These are phyloP conservation scores for Sycobia sp. DNA, from an alignment of 1,140 invertebrate genomes.

Conservation along the genomic window DNA sequence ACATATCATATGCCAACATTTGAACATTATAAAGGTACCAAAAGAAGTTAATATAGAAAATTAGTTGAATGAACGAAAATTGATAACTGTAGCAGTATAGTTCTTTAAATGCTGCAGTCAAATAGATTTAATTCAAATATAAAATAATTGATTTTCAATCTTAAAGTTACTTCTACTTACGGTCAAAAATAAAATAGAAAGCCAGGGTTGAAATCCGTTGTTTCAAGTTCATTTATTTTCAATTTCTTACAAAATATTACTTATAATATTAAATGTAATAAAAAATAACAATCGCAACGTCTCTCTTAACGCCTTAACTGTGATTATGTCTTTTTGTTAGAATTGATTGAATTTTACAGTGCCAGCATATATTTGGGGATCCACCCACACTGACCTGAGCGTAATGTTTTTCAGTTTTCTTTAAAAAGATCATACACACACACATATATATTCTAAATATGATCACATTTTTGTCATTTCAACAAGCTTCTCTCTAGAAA, in stretches of 20 bases:
- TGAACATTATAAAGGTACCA: too few species aligned
- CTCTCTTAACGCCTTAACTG: not conserved
- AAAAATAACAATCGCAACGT: constrained; percentile 31
- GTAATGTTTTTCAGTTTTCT: not conserved
- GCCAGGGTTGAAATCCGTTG: too few species aligned
- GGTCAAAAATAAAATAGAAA: too few species aligned
- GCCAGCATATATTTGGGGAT: constrained; percentile 18
- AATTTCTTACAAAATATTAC: constrained; percentile 35
- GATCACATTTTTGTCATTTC: constrained; percentile 28
- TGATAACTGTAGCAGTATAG: too few species aligned
- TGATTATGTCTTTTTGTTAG: not conserved
- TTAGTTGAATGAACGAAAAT: too few species aligned
- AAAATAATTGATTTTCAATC: too few species aligned
- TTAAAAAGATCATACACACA: not conserved
- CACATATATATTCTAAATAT: constrained; percentile 22
- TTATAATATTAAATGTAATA: constrained; percentile 30
- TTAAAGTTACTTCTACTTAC: too few species aligned
- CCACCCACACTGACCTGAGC: constrained; percentile 14
- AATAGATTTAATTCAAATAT: too few species aligned
- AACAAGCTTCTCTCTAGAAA: constrained; percentile 5
- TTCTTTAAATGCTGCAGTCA: too few species aligned
- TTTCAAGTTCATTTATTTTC: constrained; percentile 29
- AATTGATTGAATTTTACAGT: constrained; percentile 1
- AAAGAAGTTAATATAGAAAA: too few species aligned
- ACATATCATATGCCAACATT: too few species aligned